Evolutionary conservation across 2,797 vertebrate genomes (phyloP), one percentile per base, ranked within the genome.

Genomic region (Meriones psammophilus): DNA sequence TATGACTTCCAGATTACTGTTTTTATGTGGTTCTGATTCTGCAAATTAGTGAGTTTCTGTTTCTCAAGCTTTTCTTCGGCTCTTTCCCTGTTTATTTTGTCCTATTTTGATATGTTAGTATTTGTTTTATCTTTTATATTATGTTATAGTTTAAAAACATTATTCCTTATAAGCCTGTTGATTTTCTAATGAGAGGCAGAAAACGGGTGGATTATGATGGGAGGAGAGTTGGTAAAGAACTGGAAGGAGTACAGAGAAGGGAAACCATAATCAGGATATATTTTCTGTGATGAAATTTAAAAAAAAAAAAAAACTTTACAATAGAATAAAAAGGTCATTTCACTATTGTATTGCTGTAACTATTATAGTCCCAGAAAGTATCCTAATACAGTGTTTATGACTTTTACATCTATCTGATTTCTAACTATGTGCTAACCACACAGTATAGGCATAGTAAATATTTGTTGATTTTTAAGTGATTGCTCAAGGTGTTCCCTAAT

Each of bases 321-420:
- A 69, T 54, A 86, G 36, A 86, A 54, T 15, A 42, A 84, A 86
- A 30, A 30, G 58, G 22, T 24, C 15, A 68, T 84, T 46, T 92
- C 46, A 77, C 54, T 92, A 77, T 95, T 94, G 96, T 93, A 69
- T 90, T 92, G 42, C 84, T 94, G 91, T 78, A 97, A 88, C 15
- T 88, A 89, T 89, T 46, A 69, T 62, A 94, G 18, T 10, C 42
- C 58, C 79, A 24, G 60, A 69, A 88, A 86, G n/a, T 88, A 74
- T 66, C 58, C 66, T 20, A 89, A 17, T 28, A 46, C 24, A 86
- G 42, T 77, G 2, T 33, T 62, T 89, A 73, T 80, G n/a, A 15
- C 50, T 73, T 60, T 91, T 79, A 77, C 36, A 76, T 46, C 17
- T 6, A 6, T n/a, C 39, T 64, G 15, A 39, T 84, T 93, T 93